Evolutionary conservation across 2,113 vertebrate species (phyloP), one percentile per base, ranked within the genome.

Genomic region (Callocephalon fimbriatum): DNA sequence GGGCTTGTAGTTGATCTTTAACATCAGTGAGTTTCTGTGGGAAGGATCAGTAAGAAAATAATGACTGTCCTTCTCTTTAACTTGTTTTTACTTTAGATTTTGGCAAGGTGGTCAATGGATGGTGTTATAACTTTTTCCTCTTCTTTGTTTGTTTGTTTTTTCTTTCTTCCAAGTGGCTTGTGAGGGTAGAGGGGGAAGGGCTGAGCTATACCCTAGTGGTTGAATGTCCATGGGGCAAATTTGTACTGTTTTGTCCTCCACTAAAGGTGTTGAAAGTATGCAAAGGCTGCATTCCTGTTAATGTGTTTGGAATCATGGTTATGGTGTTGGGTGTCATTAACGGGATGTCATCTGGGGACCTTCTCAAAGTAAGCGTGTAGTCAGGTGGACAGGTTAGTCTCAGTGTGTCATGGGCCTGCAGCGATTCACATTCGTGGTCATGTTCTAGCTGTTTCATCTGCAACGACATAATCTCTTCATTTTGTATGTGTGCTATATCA

Each of bases 371-470:
- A 29, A 99, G 99, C 0, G 99, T 99, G 93, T 99, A 99, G 96
- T 99, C 99, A 1, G 99, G 99, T 0, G 99, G 99, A 85, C 99
- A 99, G 47, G 99, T 97, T 51, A 99, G 98, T 67, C 99, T 96
- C 82, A 99, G 98, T 0, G 99, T 98, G 93, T 99, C 99, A 2
- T 99, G 99, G 4, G 98, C 97, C 97, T 99, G 99, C 90, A 99
- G 95, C 0, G 99, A 94, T 53, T 99, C 99, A 1, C 99, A 99
- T 95, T 99, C 99, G 0, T 99, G 99, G 62, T 99, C 99, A 9
- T 99, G 99, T 38, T 99, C 99, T 68, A 99, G 97, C 96, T 99
- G 99, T 97, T 99, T 99, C 99, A 99, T 99, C 98, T 99, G 99
- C 90, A 99, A 96, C 0, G 99, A 99, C 99, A 99, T 98, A 42